Percentiles rank a stretch among this genome's conserved stretches.
Conservation (phyloP, 2,888 invertebrate species). For the Netelia inedita region DNA sequence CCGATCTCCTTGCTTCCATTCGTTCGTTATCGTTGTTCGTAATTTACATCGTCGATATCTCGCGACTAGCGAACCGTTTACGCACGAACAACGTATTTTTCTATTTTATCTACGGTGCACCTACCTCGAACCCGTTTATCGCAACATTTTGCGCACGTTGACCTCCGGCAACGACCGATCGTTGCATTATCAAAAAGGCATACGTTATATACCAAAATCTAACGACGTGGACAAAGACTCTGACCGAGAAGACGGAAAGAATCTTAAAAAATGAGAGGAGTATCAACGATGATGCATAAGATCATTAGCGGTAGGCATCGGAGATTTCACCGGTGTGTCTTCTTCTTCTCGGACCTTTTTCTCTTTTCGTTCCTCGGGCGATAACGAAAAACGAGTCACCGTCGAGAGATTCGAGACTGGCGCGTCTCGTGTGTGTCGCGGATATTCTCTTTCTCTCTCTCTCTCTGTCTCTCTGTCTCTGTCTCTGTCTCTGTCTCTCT, state of each 20-base stretch:
- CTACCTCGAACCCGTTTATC: too few species aligned
- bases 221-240: too few species aligned
- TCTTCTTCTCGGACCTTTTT: constrained; percentile 4
- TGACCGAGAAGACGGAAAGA: background rate
- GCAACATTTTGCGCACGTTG: too few species aligned
- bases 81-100: too few species aligned
- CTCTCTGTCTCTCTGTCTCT: constrained; percentile 19
- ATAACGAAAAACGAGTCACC: constrained; percentile 60
- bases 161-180: too few species aligned
- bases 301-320: constrained; percentile 62
- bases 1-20: too few species aligned
- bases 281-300: constrained; percentile 58
- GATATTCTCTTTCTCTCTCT: constrained; percentile 41
- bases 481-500: constrained; percentile 32
- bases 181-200: too few species aligned
- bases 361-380: constrained; percentile 22
- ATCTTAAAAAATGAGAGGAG: constrained; percentile 18
- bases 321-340: constrained; percentile 38
- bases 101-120: too few species aligned
- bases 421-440: constrained; percentile 53
- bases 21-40: too few species aligned
- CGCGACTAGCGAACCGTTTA: too few species aligned
- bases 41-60: too few species aligned
- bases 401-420: constrained; percentile 58
- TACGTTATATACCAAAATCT: too few species aligned